Evolutionary conservation across 2,113 vertebrate species (phyloP).

Genomic region (Bos taurus): DNA sequence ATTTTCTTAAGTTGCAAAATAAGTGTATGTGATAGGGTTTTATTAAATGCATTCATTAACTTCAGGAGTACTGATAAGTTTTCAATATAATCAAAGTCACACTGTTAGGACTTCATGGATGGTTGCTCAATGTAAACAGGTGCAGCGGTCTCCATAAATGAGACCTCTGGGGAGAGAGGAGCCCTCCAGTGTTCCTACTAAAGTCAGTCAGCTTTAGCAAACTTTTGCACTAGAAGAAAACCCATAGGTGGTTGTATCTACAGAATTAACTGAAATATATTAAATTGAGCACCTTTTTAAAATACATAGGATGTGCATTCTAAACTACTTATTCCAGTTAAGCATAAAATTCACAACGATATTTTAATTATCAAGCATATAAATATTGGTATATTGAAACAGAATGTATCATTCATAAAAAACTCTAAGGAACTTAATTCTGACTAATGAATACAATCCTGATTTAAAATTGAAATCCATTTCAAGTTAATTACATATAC

Average conservation of each 20-base stretch:
- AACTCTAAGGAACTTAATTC: not conserved
- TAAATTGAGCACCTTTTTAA: not conserved
- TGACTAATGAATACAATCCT: conserved; percentile 9
- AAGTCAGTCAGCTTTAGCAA: not conserved
- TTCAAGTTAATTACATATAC: not conserved
- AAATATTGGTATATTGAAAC: not conserved
- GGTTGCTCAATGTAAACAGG: not conserved
- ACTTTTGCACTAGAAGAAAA: not conserved
- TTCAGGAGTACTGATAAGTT: not conserved
- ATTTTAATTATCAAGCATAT: not conserved
- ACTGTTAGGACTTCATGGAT: not conserved
- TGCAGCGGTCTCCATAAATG: not conserved
- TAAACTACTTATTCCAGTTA: not conserved
- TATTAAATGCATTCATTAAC: not conserved
- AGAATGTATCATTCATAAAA: not conserved
- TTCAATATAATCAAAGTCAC: not conserved
- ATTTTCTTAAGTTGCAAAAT: not conserved
- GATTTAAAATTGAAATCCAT: not conserved
- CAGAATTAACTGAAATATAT: not conserved
- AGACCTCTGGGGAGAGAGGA: not conserved
- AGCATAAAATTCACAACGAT: not conserved
- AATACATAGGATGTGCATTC: not conserved
- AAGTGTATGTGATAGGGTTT: not conserved
- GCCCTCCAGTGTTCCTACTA: not conserved
- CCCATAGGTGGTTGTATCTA: not conserved